These are phyloP conservation scores for Eurystomus gularis DNA, from an alignment of 2,113 vertebrate species.

Conservation along the genomic window DNA sequence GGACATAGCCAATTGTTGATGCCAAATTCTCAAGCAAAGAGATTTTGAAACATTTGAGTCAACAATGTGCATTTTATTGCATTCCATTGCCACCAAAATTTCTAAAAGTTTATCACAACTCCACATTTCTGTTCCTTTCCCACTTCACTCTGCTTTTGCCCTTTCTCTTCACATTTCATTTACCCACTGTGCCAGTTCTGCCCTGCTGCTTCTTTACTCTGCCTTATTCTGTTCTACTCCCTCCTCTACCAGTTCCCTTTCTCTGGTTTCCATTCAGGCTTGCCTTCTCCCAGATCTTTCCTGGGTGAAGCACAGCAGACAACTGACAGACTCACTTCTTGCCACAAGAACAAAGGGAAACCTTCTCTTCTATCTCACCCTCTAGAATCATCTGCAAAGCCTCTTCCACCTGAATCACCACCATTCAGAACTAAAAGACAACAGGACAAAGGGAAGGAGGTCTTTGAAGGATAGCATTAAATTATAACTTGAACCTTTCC, in stretches of 20 bases:
- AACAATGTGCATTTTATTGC: background rate
- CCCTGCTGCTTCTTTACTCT: background rate
- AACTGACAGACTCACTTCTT: background rate
- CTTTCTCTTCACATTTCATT: background rate
- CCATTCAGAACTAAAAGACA: background rate
- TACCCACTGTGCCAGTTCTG: background rate
- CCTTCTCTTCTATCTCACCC: background rate
- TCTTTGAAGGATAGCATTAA: background rate
- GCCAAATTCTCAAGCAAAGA: background rate
- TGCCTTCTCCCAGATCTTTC: background rate
- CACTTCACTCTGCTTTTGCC: background rate
- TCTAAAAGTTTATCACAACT: background rate
- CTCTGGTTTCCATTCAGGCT: accelerated
- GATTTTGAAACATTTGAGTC: background rate
- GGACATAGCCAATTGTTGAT: background rate
- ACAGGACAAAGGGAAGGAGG: background rate
- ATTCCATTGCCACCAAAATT: background rate
- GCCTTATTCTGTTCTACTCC: background rate
- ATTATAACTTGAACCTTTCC: background rate
- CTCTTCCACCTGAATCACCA: background rate
- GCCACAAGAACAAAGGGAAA: background rate
- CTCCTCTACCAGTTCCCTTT: background rate
- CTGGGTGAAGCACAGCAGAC: background rate
- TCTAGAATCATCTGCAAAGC: background rate
- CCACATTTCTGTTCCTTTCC: background rate